phyloP scores from a whole-genome alignment of 1,140 invertebrate species.

The Drosophila sucinea region DNA sequence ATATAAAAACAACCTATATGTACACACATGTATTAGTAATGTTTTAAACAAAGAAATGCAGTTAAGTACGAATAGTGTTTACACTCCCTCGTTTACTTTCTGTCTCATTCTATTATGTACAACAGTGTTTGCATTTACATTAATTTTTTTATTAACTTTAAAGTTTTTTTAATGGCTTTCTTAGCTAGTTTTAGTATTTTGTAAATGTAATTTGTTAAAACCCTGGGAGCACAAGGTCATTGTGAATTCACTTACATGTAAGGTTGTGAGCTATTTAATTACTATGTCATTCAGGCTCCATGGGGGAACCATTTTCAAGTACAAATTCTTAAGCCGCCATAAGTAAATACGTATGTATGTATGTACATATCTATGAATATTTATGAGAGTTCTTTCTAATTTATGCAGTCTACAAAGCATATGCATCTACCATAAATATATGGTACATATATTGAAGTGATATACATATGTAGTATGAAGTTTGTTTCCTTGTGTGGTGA shows the following conservation, averaged over 20 bases:
- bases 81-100: neutral
- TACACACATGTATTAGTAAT: neutral
- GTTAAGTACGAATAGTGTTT: too few relatives aligned
- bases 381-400: conserved; percentile 9
- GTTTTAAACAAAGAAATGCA: too few relatives aligned
- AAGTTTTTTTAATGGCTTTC: neutral
- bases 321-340: neutral
- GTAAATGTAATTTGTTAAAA: neutral
- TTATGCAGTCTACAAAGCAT: neutral
- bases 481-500: too few relatives aligned
- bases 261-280: neutral
- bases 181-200: too few relatives aligned
- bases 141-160: neutral
- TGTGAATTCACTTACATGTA: neutral
- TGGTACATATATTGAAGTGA: too few relatives aligned
- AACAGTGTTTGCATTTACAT: neutral
- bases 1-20: neutral
- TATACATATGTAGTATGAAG: too few relatives aligned
- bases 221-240: neutral
- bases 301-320: neutral
- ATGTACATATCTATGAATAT: neutral
- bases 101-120: neutral
- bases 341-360: neutral
- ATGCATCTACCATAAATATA: too few relatives aligned
- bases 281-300: neutral